Base-by-base conservation (phyloP, 2,797 vertebrate genomes). In the Chelidonichthys spinosus region DNA sequence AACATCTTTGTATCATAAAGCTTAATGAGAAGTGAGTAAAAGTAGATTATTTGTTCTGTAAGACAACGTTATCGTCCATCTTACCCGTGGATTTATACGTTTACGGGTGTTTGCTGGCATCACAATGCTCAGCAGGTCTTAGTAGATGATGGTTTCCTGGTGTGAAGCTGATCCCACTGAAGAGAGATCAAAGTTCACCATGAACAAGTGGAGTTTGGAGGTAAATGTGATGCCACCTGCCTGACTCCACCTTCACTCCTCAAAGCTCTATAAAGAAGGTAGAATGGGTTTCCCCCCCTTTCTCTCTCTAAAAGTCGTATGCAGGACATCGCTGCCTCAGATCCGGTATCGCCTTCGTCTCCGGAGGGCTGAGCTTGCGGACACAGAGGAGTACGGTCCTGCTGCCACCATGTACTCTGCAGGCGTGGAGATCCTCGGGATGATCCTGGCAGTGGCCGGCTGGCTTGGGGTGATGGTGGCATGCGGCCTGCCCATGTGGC, bases 401-500 rank as follows among this genome's bases (percentile, higher is more conserved):
- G 76, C 76, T 68, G 42, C 59, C 17, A 49, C 55, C 0, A 96
- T 96, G 95, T 92, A 90, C 84, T 96, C 95, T 17, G 84, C 95
- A 2, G 95, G 95, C 63, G 53, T 95, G 87, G 94, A 96, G 92
- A 91, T 96, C 74, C 90, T 96, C 3, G 95, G 94, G 54, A 92
- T 96, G 91, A 92, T 94, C 80, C 82, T 96, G 82, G 93, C 93
- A 0, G 95, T 95, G 89, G 90, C 93, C 3, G 95, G 95, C 36
- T 96, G 95, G 95, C 89, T 96, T 42, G 95, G 95, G 2, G 93
- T 93, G 36, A 95, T 95, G 94, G 95, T 94, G 76, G 86, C 95
- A 43, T 96, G 95, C 69, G 94, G 94, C 83, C 85, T 96, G 87
- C 95, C 95, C 79, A 95, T 95, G 95, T 96, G 95, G 95, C 90